Conservation (phyloP, 2,888 invertebrate genomes). For the Mechanitis mazaeus region DNA sequence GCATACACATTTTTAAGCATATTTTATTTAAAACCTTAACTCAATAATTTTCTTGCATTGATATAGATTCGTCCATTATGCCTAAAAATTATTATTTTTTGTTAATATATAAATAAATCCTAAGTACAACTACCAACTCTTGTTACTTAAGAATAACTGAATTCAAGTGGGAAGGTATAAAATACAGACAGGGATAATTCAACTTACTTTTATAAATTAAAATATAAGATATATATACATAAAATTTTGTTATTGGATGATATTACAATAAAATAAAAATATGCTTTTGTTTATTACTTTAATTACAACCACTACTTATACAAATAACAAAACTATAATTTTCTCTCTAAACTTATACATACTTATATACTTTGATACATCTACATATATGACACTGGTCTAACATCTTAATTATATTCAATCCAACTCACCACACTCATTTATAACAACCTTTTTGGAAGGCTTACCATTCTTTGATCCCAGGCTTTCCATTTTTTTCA, state of each 20-base stretch:
- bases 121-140: neutral
- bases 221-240: too few species aligned
- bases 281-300: neutral
- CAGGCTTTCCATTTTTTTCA: conserved; percentile 88
- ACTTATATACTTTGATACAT: neutral
- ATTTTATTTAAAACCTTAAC: conserved; percentile 19
- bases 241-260: too few species aligned
- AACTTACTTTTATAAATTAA: too few species aligned
- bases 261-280: too few species aligned
- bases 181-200: too few species aligned
- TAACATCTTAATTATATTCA: conserved; percentile 25
- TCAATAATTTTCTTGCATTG: conserved; percentile 5
- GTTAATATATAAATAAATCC: neutral
- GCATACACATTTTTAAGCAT: conserved; percentile 65
- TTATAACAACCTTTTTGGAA: conserved; percentile 85
- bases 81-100: conserved; percentile 4
- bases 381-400: neutral
- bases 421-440: conserved; percentile 88
- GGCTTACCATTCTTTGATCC: conserved; percentile 92
- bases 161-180: too few species aligned
- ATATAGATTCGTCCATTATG: conserved; percentile 1
- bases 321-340: neutral
- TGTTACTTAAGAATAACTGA: too few species aligned
- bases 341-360: neutral
- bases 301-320: neutral